Evolutionary conservation across 2,888 invertebrate species (phyloP), one percentile per base, ranked within the genome.

Genomic region (Pseudoips prasinana): DNA sequence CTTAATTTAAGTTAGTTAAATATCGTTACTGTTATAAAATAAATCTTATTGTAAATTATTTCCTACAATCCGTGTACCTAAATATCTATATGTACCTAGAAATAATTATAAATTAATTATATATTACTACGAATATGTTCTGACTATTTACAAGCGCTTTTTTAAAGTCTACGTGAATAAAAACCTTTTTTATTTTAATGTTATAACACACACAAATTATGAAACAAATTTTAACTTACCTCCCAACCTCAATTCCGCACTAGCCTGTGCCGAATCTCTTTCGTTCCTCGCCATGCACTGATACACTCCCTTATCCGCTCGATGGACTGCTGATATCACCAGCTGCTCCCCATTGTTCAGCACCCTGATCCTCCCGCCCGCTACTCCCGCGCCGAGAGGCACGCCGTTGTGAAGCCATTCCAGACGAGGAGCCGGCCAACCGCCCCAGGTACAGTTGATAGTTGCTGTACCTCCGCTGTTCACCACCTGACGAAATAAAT

Each of bases 231-330:
- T n/a, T n/a, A n/a, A n/a, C 89, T 87, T 68, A 95, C 95, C 95
- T 77, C 95, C 95, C 43, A 95, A 84, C 56, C 94, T 91, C 22
- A 95, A 79, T 73, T 95, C 95, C 0, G 94, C 93, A 62, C 94
- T 93, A 24, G 94, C 94, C 69, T 96, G 96, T 4, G 94, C 94
- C 46, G 94, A 94, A 59, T 94, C 94, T 46, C 92, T 89, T 60
- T 94, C 94, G 62, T 94, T 94, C 64, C 93, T 91, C 8, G 95
- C 95, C 64, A 96, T 90, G 77, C 97, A 97, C 76, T 97, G 97
- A 82, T 97, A 97, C 84, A 96, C 95, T 19, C 97, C 97, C 54
- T 92, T 92, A 74, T 97, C 96, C 27, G 93, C 92, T 25, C 95
- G 89, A 23, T 93, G 93, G 14, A 96, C 94, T 2, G 78, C 64